These are phyloP conservation scores for Euproctis similis DNA, from an alignment of 2,888 invertebrate genomes.

Conservation along the genomic window DNA sequence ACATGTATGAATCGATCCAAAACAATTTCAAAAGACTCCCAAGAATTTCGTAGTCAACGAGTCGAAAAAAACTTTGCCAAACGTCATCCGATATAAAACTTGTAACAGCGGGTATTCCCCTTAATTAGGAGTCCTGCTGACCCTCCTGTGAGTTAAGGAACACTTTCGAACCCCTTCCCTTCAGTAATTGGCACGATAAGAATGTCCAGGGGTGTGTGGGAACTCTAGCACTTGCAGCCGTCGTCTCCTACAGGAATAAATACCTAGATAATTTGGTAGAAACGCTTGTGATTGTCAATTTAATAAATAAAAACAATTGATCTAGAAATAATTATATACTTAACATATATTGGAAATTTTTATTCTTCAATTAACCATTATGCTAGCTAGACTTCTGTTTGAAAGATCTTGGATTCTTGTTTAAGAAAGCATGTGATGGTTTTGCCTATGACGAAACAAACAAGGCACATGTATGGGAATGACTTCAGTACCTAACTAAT, in stretches of 20 bases:
- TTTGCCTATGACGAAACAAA: too few relatives aligned
- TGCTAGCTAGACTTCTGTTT: too few relatives aligned
- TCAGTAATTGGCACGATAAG: constrained; percentile 70
- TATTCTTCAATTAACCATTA: too few relatives aligned
- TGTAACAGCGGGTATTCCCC: constrained; percentile 51
- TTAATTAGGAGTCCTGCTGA: constrained; percentile 72
- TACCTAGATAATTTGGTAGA: not conserved
- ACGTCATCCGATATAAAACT: constrained; percentile 17
- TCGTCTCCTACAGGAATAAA: not conserved
- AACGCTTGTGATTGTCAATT: too few relatives aligned
- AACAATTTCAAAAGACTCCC: constrained; percentile 5
- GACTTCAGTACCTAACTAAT: too few relatives aligned
- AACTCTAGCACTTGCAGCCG: constrained; percentile 52
- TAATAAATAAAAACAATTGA: too few relatives aligned
- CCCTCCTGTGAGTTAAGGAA: constrained; percentile 54
- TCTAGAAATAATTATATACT: too few relatives aligned
- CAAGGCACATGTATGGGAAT: too few relatives aligned
- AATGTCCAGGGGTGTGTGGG: constrained; percentile 64
- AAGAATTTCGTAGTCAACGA: too few relatives aligned
- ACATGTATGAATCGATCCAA: constrained; percentile 2
- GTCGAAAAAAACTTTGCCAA: constrained; percentile 9
- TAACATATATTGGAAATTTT: too few relatives aligned
- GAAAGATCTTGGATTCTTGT: too few relatives aligned
- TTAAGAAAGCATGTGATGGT: too few relatives aligned
- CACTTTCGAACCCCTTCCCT: constrained; percentile 45